Conservation (phyloP, 2,888 invertebrate genomes). For the Athrips mouffetella region DNA sequence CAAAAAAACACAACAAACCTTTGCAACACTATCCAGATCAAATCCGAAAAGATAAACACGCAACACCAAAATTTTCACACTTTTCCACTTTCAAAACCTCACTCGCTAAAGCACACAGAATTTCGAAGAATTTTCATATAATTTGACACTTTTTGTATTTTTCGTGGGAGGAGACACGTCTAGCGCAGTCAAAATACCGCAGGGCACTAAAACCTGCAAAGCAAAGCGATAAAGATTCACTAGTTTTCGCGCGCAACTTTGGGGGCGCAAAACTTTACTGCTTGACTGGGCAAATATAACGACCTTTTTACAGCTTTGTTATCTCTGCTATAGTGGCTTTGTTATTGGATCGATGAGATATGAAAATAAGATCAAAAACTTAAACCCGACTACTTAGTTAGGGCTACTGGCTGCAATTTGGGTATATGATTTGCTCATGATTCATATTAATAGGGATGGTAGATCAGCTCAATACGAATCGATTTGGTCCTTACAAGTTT, state of each 20-base stretch:
- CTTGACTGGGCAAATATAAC: neutral
- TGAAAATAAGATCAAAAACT: too few species aligned
- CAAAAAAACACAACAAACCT: neutral
- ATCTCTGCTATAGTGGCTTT: too few species aligned
- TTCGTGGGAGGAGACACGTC: conserved; percentile 6
- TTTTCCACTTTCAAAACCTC: neutral
- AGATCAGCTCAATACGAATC: too few species aligned
- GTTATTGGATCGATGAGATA: too few species aligned
- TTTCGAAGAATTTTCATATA: neutral
- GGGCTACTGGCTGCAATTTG: too few species aligned
- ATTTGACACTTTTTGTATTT: neutral
- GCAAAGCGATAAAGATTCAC: conserved; percentile 32
- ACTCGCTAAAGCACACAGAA: neutral
- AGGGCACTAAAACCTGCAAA: conserved; percentile 49
- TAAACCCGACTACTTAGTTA: too few species aligned
- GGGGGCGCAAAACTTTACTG: neutral
- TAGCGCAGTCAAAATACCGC: conserved; percentile 42
- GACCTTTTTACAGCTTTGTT: neutral
- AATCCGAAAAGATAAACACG: neutral
- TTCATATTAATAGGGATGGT: too few species aligned
- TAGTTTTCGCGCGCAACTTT: neutral
- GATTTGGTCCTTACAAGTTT: too few species aligned
- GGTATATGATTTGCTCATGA: too few species aligned
- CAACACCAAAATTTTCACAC: neutral
- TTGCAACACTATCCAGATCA: neutral